These are phyloP conservation scores for Nothocercus nigrocapillus DNA, from an alignment of 2,113 vertebrate genomes.

Conservation along the genomic window DNA sequence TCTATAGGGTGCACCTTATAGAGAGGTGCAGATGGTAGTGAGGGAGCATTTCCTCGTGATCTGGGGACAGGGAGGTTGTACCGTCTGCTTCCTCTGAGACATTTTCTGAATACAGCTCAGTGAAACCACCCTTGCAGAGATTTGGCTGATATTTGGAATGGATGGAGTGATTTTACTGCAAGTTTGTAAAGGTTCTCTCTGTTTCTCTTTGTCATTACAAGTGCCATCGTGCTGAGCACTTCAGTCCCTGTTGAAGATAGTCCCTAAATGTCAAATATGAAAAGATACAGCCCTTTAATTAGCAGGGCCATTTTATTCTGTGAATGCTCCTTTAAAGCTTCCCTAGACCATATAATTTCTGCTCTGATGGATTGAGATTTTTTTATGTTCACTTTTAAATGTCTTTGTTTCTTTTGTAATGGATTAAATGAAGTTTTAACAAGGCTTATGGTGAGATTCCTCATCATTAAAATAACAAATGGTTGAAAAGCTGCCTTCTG, in stretches of 20 bases:
- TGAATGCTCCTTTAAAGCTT: constrained; percentile 39
- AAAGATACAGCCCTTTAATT: constrained; percentile 53
- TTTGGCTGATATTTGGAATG: constrained; percentile 1
- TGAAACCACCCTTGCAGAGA: not conserved
- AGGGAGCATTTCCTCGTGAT: not conserved
- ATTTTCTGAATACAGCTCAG: not conserved
- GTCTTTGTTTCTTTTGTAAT: constrained; percentile 76
- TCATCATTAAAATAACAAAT: constrained; percentile 81
- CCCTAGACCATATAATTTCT: constrained; percentile 70
- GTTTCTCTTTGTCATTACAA: constrained; percentile 37
- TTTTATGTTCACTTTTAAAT: constrained; percentile 70
- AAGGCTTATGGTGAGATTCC: constrained; percentile 77
- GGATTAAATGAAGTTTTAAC: constrained; percentile 80
- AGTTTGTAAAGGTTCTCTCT: constrained; percentile 28
- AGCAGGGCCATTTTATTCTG: constrained; percentile 34
- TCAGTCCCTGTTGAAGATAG: constrained; percentile 24
- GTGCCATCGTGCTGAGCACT: not conserved
- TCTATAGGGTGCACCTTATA: not conserved
- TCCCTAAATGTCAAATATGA: constrained; percentile 51
- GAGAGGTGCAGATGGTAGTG: not conserved
- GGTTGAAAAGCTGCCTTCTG: constrained; percentile 76
- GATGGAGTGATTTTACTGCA: not conserved
- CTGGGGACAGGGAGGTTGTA: not conserved
- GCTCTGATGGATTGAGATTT: constrained; percentile 70
- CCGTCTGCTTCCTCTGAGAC: not conserved